phyloP scores from a whole-genome alignment of 53 echinoderm and acorn worm species.

The Astropecten irregularis region DNA sequence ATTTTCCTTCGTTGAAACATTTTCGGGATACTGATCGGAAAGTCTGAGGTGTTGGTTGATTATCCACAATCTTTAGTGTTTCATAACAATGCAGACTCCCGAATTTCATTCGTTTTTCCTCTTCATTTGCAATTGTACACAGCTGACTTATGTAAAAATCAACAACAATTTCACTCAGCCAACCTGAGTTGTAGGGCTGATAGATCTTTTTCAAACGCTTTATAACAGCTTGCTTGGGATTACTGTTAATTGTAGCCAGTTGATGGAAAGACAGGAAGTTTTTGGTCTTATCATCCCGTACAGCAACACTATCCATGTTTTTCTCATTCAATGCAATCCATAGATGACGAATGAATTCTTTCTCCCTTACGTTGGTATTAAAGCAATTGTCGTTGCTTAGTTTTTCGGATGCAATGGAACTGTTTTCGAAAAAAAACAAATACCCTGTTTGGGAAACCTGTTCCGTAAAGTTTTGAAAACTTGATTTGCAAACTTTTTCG shows the following conservation, averaged over 20 bases:
- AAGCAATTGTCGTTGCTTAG: not conserved
- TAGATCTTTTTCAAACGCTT: not conserved
- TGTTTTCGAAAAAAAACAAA: conserved; percentile 6
- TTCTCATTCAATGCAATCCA: not conserved
- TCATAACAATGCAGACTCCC: not conserved
- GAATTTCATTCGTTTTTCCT: not conserved
- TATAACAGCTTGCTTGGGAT: not conserved
- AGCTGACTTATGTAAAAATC: conserved; percentile 5
- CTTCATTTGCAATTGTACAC: not conserved
- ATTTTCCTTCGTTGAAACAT: too few relatives aligned
- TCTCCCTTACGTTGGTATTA: not conserved
- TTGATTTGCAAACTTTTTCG: not conserved
- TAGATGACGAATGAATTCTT: not conserved
- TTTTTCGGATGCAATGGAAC: not conserved
- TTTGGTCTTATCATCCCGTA: not conserved
- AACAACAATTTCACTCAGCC: not conserved
- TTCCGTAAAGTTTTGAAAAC: not conserved
- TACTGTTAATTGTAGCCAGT: not conserved
- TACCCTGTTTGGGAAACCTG: not conserved
- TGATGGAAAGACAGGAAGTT: conserved; percentile 16
- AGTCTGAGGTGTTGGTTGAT: not conserved
- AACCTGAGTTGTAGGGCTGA: not conserved
- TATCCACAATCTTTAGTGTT: not conserved
- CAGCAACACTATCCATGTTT: not conserved
- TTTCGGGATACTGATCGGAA: conserved; percentile 5